Evolutionary conservation across 2,113 vertebrate genomes (phyloP).

Genomic region (Narcine bancroftii): DNA sequence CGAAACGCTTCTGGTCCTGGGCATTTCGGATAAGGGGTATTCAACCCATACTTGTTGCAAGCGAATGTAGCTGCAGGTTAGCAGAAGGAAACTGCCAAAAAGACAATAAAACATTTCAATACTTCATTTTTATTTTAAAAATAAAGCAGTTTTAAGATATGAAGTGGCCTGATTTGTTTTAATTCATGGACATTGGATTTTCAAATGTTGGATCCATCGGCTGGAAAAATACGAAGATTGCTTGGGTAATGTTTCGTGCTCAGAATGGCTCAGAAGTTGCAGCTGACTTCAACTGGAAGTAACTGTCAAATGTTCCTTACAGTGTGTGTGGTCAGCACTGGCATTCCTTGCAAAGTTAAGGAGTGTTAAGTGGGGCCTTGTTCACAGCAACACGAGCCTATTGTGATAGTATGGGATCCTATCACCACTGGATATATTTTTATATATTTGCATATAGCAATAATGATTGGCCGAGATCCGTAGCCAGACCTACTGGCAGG

Average conservation of each 20-base stretch:
- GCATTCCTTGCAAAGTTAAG: no score
- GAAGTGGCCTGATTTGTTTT: background rate
- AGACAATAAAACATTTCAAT: no score
- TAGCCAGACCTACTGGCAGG: no score
- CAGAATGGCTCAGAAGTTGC: background rate
- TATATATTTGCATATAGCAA: no score
- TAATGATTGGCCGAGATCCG: no score
- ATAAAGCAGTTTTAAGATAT: no score
- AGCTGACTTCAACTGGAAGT: background rate
- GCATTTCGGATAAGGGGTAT: no score
- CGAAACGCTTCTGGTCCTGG: no score
- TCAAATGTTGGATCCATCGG: no score
- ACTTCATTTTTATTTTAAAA: no score
- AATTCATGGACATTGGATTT: background rate
- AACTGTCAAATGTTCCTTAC: background rate
- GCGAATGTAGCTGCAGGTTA: background rate
- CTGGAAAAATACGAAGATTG: background rate
- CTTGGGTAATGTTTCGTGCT: background rate
- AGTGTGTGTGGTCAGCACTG: background rate
- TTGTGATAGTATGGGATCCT: no score
- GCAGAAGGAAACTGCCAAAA: background rate
- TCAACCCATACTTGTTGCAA: background rate
- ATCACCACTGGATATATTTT: no score
- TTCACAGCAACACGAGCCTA: background rate
- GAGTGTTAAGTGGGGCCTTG: background rate